Conservation (phyloP, 2,113 vertebrate species). For the Murina feae region DNA sequence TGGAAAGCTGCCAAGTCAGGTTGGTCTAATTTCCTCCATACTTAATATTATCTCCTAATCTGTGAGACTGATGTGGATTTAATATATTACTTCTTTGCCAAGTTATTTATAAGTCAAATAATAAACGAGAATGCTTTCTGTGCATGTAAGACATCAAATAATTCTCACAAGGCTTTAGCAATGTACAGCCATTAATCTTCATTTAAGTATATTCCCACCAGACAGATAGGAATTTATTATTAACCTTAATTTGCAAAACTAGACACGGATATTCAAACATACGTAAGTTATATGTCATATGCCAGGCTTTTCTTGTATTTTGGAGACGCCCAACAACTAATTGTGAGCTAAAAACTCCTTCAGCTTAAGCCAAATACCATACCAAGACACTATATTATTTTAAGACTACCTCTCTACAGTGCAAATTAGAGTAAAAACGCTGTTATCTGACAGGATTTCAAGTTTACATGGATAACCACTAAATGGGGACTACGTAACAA, state of each 20-base stretch:
- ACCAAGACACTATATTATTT: not conserved
- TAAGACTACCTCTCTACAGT: not conserved
- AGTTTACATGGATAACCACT: not conserved
- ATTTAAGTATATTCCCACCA: slow-evolving; percentile 11
- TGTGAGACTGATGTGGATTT: slow-evolving; percentile 31
- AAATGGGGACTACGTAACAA: not conserved
- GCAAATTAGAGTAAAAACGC: not conserved
- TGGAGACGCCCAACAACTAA: not conserved
- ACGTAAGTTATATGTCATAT: slow-evolving; percentile 10
- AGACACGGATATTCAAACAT: slow-evolving; percentile 2
- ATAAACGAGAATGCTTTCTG: slow-evolving; percentile 35
- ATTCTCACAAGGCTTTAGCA: slow-evolving; percentile 39
- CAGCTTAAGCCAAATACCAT: not conserved
- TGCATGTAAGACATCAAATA: slow-evolving; percentile 5
- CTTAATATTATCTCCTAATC: slow-evolving; percentile 23
- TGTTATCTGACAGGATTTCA: not conserved
- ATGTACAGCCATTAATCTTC: slow-evolving; percentile 56
- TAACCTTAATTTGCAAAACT: slow-evolving; percentile 15
- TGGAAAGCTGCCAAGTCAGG: slow-evolving; percentile 15
- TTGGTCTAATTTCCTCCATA: not conserved
- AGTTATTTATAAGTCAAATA: slow-evolving; percentile 56
- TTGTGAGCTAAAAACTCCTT: not conserved
- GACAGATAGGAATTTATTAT: slow-evolving; percentile 30
- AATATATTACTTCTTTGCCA: slow-evolving; percentile 35
- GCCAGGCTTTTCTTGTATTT: not conserved